Evolutionary conservation across 2,888 invertebrate genomes (phyloP).

Genomic region (Entomobrya multifasciata): DNA sequence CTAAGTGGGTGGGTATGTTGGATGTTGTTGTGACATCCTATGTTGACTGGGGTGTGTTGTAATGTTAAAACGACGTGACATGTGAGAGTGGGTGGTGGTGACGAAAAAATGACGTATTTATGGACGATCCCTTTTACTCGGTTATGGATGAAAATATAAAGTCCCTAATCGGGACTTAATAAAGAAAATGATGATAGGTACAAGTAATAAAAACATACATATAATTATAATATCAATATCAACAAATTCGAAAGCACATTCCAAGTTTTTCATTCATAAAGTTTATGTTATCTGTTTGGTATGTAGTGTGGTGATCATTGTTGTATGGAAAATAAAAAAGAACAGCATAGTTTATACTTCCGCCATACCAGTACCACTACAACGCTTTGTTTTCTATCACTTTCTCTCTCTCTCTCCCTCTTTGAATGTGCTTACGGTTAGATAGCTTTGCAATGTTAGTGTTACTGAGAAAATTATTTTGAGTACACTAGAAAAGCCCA

Average conservation of each 20-base stretch:
- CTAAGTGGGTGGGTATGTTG: too few relatives aligned
- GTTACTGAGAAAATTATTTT: slow-evolving; percentile 43
- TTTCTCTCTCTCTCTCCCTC: not conserved
- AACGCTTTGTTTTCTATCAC: not conserved
- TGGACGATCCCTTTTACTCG: too few relatives aligned
- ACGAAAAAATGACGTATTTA: too few relatives aligned
- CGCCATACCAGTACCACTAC: slow-evolving; percentile 33
- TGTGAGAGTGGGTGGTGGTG: too few relatives aligned
- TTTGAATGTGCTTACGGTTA: too few relatives aligned
- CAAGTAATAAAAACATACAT: not conserved
- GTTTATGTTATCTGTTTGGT: slow-evolving; percentile 28
- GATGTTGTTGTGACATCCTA: too few relatives aligned
- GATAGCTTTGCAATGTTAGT: slow-evolving; percentile 35
- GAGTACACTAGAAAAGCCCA: slow-evolving; percentile 43
- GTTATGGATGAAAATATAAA: too few relatives aligned
- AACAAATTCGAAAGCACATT: too few relatives aligned
- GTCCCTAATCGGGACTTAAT: too few relatives aligned
- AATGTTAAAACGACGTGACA: too few relatives aligned
- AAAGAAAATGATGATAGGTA: too few relatives aligned
- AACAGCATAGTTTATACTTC: slow-evolving; percentile 51
- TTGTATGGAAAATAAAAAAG: slow-evolving; percentile 13
- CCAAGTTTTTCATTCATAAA: slow-evolving; percentile 50
- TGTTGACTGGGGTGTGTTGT: too few relatives aligned
- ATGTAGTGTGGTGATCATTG: slow-evolving; percentile 9
- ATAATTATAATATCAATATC: not conserved